Percentiles rank a stretch among this genome's conserved stretches.
Evolutionary conservation across 1,140 invertebrate species (phyloP).

Genomic region (Drosophila ohnishii): DNA sequence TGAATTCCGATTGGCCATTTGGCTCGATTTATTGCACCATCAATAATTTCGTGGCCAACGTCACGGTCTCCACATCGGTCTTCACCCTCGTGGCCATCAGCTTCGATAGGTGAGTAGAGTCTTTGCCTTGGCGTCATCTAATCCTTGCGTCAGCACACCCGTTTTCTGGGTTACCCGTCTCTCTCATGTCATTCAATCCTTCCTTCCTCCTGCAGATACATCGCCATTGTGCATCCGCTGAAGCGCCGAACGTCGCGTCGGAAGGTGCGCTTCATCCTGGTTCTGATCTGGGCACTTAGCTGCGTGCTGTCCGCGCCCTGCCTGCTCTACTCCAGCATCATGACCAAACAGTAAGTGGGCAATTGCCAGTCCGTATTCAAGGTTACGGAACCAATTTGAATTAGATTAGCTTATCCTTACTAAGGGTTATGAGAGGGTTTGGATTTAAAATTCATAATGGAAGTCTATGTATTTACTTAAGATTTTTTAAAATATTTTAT

Average conservation of each 20-base stretch:
- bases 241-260: conserved; percentile 92
- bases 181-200: not conserved
- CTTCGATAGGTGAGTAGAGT: conserved; percentile 88
- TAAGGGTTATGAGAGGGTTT: too few relatives aligned
- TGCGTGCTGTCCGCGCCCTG: conserved; percentile 91
- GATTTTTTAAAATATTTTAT: not conserved
- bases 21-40: conserved; percentile 92
- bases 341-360: conserved; percentile 87
- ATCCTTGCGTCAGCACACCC: conserved; percentile 39
- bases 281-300: conserved; percentile 92
- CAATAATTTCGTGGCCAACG: conserved; percentile 94
- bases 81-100: conserved; percentile 94
- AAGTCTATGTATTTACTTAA: too few relatives aligned
- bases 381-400: not conserved
- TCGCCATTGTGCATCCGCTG: conserved; percentile 95
- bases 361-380: conserved; percentile 25
- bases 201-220: conserved; percentile 87
- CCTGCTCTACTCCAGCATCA: conserved; percentile 91
- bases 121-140: conserved; percentile 10
- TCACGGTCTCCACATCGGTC: conserved; percentile 94
- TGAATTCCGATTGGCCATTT: conserved; percentile 92
- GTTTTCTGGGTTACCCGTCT: conserved; percentile 6
- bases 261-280: conserved; percentile 89
- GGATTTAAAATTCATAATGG: not conserved
- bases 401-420: not conserved